Evolutionary conservation across 2,888 invertebrate species (phyloP).

Genomic region (Zeuzera pyrina): DNA sequence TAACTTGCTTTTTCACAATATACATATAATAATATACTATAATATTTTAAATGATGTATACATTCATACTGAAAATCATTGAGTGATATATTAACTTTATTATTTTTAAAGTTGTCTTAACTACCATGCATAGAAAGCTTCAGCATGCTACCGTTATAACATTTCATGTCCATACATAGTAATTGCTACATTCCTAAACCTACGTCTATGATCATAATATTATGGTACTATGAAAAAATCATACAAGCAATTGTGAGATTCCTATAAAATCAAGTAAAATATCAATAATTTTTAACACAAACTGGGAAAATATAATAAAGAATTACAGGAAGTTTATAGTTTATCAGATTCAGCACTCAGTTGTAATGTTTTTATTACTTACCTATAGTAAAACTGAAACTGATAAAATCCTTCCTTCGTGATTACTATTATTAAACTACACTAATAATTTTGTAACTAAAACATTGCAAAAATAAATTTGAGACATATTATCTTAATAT

Average conservation of each 20-base stretch:
- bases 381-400: no score
- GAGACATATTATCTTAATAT: not conserved
- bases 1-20: constrained; percentile 46
- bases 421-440: no score
- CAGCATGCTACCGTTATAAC: constrained; percentile 53
- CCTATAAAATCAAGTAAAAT: constrained; percentile 10
- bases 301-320: no score
- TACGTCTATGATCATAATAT: constrained; percentile 26
- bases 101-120: constrained; percentile 42
- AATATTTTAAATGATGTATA: constrained; percentile 40
- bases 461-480: not conserved
- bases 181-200: constrained; percentile 36
- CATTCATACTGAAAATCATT: constrained; percentile 33
- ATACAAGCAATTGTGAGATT: constrained; percentile 1
- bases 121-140: constrained; percentile 62
- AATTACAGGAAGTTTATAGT: no score
- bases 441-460: not conserved
- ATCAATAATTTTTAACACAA: no score
- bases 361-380: no score
- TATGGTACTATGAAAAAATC: constrained; percentile 11
- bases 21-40: constrained; percentile 50
- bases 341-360: no score
- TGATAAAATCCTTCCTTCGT: no score
- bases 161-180: constrained; percentile 44
- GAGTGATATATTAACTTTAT: constrained; percentile 39